phyloP scores from a whole-genome alignment of 2,113 vertebrate species.

The Tiliqua scincoides region DNA sequence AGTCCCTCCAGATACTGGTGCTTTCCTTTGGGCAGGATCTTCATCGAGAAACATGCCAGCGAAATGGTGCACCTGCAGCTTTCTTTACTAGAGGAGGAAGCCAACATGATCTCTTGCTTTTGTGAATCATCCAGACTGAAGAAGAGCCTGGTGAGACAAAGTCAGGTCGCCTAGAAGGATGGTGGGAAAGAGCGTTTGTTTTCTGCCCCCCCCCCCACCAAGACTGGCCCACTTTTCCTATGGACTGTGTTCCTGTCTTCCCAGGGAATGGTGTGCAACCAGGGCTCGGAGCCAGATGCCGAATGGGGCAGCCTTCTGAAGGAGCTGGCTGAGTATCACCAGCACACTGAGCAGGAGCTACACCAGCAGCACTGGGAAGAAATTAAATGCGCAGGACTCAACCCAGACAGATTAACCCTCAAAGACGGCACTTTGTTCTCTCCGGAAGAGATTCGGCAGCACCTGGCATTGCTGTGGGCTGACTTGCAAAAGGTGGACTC shows the following conservation, averaged over 20 bases:
- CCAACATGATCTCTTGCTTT: slow-evolving; percentile 47
- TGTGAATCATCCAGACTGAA: neutral
- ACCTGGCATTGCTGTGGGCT: neutral
- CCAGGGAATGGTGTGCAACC: neutral
- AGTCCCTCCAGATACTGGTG: neutral
- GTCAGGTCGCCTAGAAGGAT: fast-evolving
- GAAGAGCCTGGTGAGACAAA: neutral
- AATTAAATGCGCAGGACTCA: slow-evolving; percentile 1
- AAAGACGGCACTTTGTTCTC: neutral
- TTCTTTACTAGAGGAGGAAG: slow-evolving; percentile 46
- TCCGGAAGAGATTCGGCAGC: slow-evolving; percentile 33
- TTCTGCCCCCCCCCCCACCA: too few species aligned
- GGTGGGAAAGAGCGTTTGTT: neutral
- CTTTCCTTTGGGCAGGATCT: slow-evolving; percentile 44
- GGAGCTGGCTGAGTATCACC: slow-evolving; percentile 38
- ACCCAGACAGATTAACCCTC: neutral
- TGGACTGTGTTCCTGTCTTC: neutral
- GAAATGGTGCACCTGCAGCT: slow-evolving; percentile 55
- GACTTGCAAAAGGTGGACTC: neutral
- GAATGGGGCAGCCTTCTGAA: slow-evolving; percentile 7
- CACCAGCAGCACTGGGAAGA: slow-evolving; percentile 46
- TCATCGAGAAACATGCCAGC: slow-evolving; percentile 62
- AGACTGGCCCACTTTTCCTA: neutral
- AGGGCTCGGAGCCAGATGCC: neutral
- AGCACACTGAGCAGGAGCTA: slow-evolving; percentile 15